Percentiles rank a stretch among this genome's conserved stretches.
phyloP scores from a whole-genome alignment of 2,888 invertebrate genomes.

The Hypercompe scribonia region DNA sequence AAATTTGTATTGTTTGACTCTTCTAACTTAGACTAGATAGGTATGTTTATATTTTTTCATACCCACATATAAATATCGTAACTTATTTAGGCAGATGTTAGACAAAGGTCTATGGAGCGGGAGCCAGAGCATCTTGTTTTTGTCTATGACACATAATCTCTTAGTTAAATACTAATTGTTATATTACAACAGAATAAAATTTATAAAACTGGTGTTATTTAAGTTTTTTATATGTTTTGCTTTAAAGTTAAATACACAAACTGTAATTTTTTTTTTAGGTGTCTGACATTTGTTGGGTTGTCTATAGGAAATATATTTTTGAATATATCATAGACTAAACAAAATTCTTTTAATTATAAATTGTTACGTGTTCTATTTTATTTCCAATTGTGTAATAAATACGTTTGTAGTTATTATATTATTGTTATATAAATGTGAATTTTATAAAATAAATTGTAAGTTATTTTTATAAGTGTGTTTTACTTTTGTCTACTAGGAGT shows the following conservation, averaged over 20 bases:
- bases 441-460: constrained; percentile 36
- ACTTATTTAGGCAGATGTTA: background rate
- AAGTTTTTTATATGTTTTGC: background rate
- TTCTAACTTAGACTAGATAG: too few species aligned
- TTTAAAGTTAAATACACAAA: background rate
- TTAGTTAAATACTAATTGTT: background rate
- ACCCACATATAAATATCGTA: background rate
- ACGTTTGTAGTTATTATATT: constrained; percentile 28
- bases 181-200: background rate
- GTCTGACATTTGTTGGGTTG: background rate
- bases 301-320: background rate
- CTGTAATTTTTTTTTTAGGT: background rate
- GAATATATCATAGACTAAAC: background rate
- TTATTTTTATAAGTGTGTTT: background rate
- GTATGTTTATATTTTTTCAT: background rate
- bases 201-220: background rate
- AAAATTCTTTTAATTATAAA: background rate
- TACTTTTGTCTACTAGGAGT: background rate
- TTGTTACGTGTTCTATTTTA: constrained; percentile 16
- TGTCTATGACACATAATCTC: background rate
- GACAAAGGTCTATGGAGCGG: background rate
- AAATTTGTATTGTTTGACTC: too few species aligned
- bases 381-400: constrained; percentile 16
- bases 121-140: background rate
- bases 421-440: constrained; percentile 43